Percentiles rank a stretch among this genome's conserved stretches.
These are phyloP conservation scores for Antheraea mylitta DNA, from an alignment of 1,140 invertebrate species.

Conservation along the genomic window DNA sequence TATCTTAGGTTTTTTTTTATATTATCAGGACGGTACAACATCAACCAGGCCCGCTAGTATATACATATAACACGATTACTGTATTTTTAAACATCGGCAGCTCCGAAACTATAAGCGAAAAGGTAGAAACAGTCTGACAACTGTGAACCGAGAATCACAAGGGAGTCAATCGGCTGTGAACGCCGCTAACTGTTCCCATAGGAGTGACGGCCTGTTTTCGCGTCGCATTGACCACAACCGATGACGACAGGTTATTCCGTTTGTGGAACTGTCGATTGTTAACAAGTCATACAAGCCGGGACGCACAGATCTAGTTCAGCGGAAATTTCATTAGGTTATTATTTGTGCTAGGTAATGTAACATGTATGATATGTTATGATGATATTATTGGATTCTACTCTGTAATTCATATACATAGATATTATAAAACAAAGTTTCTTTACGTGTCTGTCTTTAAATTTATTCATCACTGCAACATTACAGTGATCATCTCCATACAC, in stretches of 20 bases:
- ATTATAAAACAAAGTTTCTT: no score
- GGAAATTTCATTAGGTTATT: background rate
- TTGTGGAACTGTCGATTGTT: background rate
- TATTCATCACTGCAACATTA: no score
- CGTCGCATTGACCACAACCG: constrained; percentile 2
- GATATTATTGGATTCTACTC: no score
- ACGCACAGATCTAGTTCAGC: background rate
- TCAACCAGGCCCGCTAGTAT: no score
- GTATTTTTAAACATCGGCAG: background rate
- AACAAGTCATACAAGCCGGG: background rate
- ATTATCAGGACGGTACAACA: no score
- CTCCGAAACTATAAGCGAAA: constrained; percentile 7
- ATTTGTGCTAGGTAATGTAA: background rate
- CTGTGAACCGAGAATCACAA: background rate
- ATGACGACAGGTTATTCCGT: background rate
- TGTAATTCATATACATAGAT: no score
- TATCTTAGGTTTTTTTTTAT: no score
- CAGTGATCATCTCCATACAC: no score
- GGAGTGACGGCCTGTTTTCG: constrained; percentile 13
- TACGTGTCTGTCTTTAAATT: no score
- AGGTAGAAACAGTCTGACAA: constrained; percentile 3
- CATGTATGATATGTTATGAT: no score
- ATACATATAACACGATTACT: no score
- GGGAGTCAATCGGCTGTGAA: constrained; percentile 22
- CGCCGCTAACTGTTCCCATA: constrained; percentile 20